phyloP scores from a whole-genome alignment of 2,797 vertebrate genomes.

The Centropyge bicolor region DNA sequence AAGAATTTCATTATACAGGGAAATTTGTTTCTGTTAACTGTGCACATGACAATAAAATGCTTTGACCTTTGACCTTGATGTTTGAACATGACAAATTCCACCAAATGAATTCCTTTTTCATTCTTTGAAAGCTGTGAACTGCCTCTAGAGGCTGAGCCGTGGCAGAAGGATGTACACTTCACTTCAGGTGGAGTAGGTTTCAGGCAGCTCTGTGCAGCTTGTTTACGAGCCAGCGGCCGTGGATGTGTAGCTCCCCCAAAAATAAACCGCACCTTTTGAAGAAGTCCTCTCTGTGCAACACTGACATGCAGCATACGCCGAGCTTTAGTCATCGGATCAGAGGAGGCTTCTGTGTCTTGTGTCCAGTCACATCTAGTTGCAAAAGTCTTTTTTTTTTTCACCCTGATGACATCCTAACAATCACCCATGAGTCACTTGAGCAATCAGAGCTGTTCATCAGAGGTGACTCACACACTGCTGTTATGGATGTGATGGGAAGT shows the following conservation, averaged over 20 bases:
- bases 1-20: too few relatives aligned
- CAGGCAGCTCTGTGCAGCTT: slow-evolving; percentile 34
- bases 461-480: slow-evolving; percentile 49
- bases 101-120: slow-evolving; percentile 28
- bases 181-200: slow-evolving; percentile 12
- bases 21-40: too few relatives aligned
- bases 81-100: slow-evolving; percentile 19
- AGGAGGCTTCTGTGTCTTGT: slow-evolving; percentile 11
- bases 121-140: slow-evolving; percentile 16
- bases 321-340: slow-evolving; percentile 36
- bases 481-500: slow-evolving; percentile 35
- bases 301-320: slow-evolving; percentile 19
- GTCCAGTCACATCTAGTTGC: slow-evolving; percentile 24
- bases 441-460: slow-evolving; percentile 10
- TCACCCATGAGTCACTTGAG: slow-evolving; percentile 32
- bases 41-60: too few relatives aligned
- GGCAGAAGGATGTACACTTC: slow-evolving; percentile 30
- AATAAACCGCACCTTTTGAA: slow-evolving; percentile 45
- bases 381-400: background rate
- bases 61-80: too few relatives aligned
- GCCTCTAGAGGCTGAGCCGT: slow-evolving; percentile 23
- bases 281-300: slow-evolving; percentile 21
- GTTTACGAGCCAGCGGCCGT: slow-evolving; percentile 45
- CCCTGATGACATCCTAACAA: slow-evolving; percentile 25
- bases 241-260: slow-evolving; percentile 28